phyloP scores from a whole-genome alignment of 2,113 vertebrate species.

The Pseudorhombus dupliciocellatus region DNA sequence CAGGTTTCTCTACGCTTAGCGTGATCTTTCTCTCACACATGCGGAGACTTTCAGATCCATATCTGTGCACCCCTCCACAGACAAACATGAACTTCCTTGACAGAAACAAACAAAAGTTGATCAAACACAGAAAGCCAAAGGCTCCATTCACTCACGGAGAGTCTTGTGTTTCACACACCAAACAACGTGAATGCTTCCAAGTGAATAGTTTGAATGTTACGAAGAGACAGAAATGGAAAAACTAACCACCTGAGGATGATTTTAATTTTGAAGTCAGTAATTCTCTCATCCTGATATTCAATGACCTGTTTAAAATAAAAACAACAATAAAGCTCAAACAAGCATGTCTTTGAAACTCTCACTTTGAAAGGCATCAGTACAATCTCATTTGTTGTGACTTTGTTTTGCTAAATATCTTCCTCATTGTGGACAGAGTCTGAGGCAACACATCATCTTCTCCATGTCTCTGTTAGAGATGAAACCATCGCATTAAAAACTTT shows the following conservation, averaged over 20 bases:
- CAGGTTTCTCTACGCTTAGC: conserved; percentile 1
- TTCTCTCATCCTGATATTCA: no score
- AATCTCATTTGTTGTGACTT: no score
- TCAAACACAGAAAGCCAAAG: conserved; percentile 30
- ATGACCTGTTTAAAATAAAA: no score
- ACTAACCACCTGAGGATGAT: not conserved
- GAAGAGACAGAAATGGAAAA: not conserved
- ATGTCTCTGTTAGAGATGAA: no score
- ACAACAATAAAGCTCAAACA: no score
- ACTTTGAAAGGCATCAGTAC: no score
- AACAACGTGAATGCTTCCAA: not conserved
- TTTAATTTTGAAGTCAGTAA: no score
- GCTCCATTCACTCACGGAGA: conserved; percentile 18
- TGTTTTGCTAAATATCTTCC: no score
- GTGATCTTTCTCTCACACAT: conserved; percentile 17
- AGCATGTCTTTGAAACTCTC: no score
- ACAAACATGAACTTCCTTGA: conserved; percentile 56
- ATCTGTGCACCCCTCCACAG: conserved; percentile 31
- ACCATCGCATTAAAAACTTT: no score
- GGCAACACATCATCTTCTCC: no score
- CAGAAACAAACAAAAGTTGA: conserved; percentile 21
- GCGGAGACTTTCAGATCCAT: conserved; percentile 14
- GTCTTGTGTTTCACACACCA: not conserved
- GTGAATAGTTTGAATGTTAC: not conserved
- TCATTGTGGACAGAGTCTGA: no score